Evolutionary conservation across 2,797 vertebrate species (phyloP), one percentile per base, ranked within the genome.

Genomic region (Centropyge bicolor): DNA sequence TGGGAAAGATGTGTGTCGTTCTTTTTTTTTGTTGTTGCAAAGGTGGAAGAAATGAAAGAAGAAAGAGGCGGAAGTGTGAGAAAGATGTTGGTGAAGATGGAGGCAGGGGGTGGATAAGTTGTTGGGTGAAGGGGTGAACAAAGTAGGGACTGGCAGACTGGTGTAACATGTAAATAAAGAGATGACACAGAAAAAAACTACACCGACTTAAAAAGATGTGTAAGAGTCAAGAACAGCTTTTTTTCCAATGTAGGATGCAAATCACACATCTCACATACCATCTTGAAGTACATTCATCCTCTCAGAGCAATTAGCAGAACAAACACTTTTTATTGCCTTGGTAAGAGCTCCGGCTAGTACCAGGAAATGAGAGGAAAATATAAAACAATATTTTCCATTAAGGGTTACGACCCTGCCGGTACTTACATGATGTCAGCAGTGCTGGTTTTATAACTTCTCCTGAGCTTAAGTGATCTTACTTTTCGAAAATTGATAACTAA

Each of bases 1-100:
- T 86, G 93, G 94, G 95, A 97, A 95, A 95, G 96, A 97, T 98
- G 96, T 95, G 19, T 69, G 92, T 94, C n/a, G n/a, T n/a, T n/a
- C n/a, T 93, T 94, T 93, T 91, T 88, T 93, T 90, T 93, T 89
- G 87, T 2, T 92, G 92, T 77, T 94, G 92, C 91, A 88, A 14
- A n/a, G 52, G 27, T 12, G 65, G 45, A 65, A 63, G 49, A 55
- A 31, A 68, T 79, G 60, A 60, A 66, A 65, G 69, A 73, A 74
- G 27, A 66, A 51, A 46, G 13, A 63, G 74, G 54, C 14, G 17
- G n/a, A 64, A 20, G 46, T 1, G 0, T 56, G 19, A 55, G 20
- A 66, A 63, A 36, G 45, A 64, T 76, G 41, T 31, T 31, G 27
- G 27, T 63, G 43, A 68, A 69, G 46, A 66, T 6, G 22, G 1